phyloP scores from a whole-genome alignment of 2,888 invertebrate species.

The Erebia ligea region DNA sequence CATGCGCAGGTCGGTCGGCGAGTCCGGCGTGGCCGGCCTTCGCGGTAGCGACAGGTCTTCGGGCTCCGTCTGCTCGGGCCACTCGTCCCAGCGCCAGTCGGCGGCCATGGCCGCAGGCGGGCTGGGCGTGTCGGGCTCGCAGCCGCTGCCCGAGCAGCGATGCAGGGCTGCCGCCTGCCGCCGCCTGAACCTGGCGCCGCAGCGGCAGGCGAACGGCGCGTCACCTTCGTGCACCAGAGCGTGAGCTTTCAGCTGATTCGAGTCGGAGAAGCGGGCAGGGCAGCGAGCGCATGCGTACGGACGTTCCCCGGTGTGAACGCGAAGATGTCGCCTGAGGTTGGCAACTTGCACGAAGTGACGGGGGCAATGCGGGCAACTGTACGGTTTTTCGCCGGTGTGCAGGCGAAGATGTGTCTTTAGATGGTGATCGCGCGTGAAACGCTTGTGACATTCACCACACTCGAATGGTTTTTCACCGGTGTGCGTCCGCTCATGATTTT shows the following conservation, averaged over 20 bases:
- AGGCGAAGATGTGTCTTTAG: slow-evolving; percentile 96
- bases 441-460: slow-evolving; percentile 95
- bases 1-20: slow-evolving; percentile 78
- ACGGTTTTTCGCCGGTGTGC: slow-evolving; percentile 97
- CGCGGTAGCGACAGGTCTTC: slow-evolving; percentile 92
- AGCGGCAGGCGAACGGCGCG: slow-evolving; percentile 93
- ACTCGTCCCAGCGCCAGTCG: slow-evolving; percentile 78
- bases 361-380: slow-evolving; percentile 95
- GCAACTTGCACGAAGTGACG: slow-evolving; percentile 97
- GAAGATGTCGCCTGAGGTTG: slow-evolving; percentile 92
- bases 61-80: slow-evolving; percentile 95
- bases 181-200: slow-evolving; percentile 91
- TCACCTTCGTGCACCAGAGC: slow-evolving; percentile 94
- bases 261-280: slow-evolving; percentile 93
- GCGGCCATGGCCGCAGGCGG: slow-evolving; percentile 72
- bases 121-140: slow-evolving; percentile 70
- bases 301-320: slow-evolving; percentile 96
- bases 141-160: slow-evolving; percentile 86
- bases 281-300: slow-evolving; percentile 95
- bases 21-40: slow-evolving; percentile 77
- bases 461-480: slow-evolving; percentile 98
- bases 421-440: slow-evolving; percentile 96
- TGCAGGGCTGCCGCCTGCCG: slow-evolving; percentile 94
- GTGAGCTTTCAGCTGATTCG: slow-evolving; percentile 96
- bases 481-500: slow-evolving; percentile 97